Evolutionary conservation across 2,113 vertebrate genomes (phyloP).

Genomic region (Tenebrosternarchus preto): DNA sequence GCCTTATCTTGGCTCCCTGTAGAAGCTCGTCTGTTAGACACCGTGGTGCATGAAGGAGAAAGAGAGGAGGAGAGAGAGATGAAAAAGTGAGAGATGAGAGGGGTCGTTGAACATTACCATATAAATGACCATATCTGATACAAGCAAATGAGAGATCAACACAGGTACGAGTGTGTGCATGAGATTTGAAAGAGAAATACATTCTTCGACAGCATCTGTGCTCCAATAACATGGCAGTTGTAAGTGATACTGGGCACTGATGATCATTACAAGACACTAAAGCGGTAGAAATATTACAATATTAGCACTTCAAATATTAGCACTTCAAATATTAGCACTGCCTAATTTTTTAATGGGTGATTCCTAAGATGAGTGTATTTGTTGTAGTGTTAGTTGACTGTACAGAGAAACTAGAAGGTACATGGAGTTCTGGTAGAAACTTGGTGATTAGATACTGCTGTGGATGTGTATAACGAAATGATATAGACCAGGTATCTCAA

Average conservation of each 20-base stretch:
- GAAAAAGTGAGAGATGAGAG: slow-evolving; percentile 48
- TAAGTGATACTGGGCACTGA: slow-evolving; percentile 8
- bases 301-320: neutral
- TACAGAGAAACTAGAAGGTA: too few relatives aligned
- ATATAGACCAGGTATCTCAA: neutral
- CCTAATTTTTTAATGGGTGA: neutral
- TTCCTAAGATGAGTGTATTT: neutral
- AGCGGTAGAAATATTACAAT: neutral
- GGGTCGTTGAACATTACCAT: slow-evolving; percentile 65
- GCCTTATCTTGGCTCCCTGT: slow-evolving; percentile 65
- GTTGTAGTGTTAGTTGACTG: too few relatives aligned
- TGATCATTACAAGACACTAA: slow-evolving; percentile 6
- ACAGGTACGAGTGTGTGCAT: slow-evolving; percentile 32
- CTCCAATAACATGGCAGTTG: neutral
- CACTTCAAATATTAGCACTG: neutral
- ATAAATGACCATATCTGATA: slow-evolving; percentile 66
- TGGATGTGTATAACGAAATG: too few relatives aligned
- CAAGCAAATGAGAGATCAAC: slow-evolving; percentile 54
- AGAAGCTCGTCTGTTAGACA: slow-evolving; percentile 63
- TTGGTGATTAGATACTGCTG: too few relatives aligned
- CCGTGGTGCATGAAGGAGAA: neutral
- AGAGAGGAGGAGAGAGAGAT: slow-evolving; percentile 22
- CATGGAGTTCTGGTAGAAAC: too few relatives aligned
- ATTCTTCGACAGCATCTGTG: slow-evolving; percentile 4
- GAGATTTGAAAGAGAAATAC: slow-evolving; percentile 28